Evolutionary conservation across 2,113 vertebrate species (phyloP), one percentile per base, ranked within the genome.

Genomic region (Mola mola): DNA sequence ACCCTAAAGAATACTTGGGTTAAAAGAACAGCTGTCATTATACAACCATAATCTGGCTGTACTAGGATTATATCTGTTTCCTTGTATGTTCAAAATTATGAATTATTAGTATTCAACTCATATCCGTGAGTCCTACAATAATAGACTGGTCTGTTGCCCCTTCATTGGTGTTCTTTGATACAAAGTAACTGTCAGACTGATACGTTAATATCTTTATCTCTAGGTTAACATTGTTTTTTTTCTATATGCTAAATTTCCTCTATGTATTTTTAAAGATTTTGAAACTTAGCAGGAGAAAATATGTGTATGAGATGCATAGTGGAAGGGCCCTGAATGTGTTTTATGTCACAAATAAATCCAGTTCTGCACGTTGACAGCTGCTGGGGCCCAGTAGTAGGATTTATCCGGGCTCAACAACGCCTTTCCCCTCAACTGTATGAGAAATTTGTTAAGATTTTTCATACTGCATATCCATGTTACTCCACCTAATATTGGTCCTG

Each of bases 361-460:
- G 22, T 66, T 38, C 36, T 29, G 10, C 37, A 43, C 43, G 73
- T 53, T 78, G 67, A 84, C 73, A 78, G 78, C 66, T 52, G 58
- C 55, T 47, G 36, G 37, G 43, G 60, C 58, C 34, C 50, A 53
- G 52, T 48, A 52, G 52, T 13, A 47, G 48, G 11, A 43, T 69
- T 29, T 61, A 28, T 26, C 19, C 36, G 22, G 11, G 25, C 34
- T 52, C 63, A 46, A 68, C 33, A 64, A 41, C 50, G 62, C 20
- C 26, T 65, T 57, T 52, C 44, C 41, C 38, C 15, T 64, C 6
- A 70, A 15, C 15, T 37, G 8, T 3, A 28, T 34, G 17, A 69
- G 28, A 52, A 5, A 7, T 9, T 3, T 50, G n/a, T 22, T 21
- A 11, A 50, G 5, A 43, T 42, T 42, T 36, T 29, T 29, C 10